A percentile compares a stretch with the other conserved stretches of the same genome.
Conservation (phyloP, 2,113 vertebrate genomes). For the Cyprinodon variegatus region DNA sequence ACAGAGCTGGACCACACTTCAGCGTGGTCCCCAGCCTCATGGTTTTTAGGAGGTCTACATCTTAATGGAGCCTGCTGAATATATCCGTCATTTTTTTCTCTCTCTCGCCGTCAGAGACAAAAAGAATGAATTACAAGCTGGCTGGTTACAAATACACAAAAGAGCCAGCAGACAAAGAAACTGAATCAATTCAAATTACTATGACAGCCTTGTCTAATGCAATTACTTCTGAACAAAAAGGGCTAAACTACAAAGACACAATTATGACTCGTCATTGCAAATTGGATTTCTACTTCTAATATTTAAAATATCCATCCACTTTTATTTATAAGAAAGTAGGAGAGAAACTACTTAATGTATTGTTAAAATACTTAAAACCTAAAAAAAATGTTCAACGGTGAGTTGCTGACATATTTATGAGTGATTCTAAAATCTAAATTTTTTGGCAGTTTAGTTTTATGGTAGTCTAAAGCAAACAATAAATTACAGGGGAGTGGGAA, state of each 20-base stretch:
- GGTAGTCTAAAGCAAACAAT: not conserved
- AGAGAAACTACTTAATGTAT: not conserved
- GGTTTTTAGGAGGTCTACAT: conserved; percentile 34
- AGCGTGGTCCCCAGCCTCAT: conserved; percentile 41
- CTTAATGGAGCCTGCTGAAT: conserved; percentile 48
- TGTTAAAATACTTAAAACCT: not conserved
- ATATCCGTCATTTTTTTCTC: conserved; percentile 13
- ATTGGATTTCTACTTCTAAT: not conserved
- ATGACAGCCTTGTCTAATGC: conserved; percentile 55
- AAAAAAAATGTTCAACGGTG: not conserved
- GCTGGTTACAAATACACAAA: conserved; percentile 50
- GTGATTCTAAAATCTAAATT: too few relatives aligned
- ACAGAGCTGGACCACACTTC: conserved; percentile 26
- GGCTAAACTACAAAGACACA: conserved; percentile 40
- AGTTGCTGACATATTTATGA: not conserved
- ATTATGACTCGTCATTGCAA: conserved; percentile 18
- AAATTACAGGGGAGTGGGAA: not conserved
- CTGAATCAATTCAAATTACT: conserved; percentile 36
- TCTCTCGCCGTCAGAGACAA: conserved; percentile 30
- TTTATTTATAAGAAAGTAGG: too few relatives aligned
- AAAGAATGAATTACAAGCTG: conserved; percentile 58
- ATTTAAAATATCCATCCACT: not conserved
- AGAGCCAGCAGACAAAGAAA: conserved; percentile 49
- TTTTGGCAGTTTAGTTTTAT: not conserved
- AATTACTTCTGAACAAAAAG: conserved; percentile 65